A percentile compares a stretch with the other conserved stretches of the same genome.
phyloP scores from a whole-genome alignment of 2,888 invertebrate genomes.

The Diarsia mendica region DNA sequence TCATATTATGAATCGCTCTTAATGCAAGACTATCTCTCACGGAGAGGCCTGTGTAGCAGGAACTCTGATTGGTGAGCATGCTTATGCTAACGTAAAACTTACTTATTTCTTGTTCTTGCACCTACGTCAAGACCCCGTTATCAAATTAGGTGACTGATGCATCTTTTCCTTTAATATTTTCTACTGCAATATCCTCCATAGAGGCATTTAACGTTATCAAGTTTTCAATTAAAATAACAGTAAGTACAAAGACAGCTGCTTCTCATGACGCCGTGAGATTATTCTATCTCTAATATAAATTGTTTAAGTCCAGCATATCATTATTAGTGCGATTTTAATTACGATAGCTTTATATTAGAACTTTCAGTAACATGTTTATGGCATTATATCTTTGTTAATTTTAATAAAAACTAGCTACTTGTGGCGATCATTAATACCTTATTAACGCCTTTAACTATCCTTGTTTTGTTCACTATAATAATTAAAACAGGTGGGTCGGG shows the following conservation, averaged over 20 bases:
- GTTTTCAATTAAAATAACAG: slow-evolving; percentile 31
- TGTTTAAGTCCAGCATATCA: slow-evolving; percentile 14
- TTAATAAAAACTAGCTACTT: slow-evolving; percentile 7
- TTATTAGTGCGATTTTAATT: slow-evolving; percentile 50
- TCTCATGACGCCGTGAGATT: slow-evolving; percentile 17
- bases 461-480: background rate
- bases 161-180: background rate
- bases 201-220: slow-evolving; percentile 13
- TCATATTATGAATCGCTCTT: background rate
- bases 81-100: background rate
- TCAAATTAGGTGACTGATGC: background rate
- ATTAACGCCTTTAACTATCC: background rate
- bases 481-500: background rate
- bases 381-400: slow-evolving; percentile 18
- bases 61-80: background rate
- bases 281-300: background rate
- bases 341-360: slow-evolving; percentile 43
- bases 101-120: too few relatives aligned
- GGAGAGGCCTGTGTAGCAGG: background rate
- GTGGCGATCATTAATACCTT: background rate
- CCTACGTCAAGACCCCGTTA: background rate
- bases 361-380: slow-evolving; percentile 23
- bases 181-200: background rate
- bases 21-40: background rate
- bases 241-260: slow-evolving; percentile 28